These are phyloP conservation scores for Rafetus swinhoei DNA, from an alignment of 2,113 vertebrate species.

Conservation along the genomic window DNA sequence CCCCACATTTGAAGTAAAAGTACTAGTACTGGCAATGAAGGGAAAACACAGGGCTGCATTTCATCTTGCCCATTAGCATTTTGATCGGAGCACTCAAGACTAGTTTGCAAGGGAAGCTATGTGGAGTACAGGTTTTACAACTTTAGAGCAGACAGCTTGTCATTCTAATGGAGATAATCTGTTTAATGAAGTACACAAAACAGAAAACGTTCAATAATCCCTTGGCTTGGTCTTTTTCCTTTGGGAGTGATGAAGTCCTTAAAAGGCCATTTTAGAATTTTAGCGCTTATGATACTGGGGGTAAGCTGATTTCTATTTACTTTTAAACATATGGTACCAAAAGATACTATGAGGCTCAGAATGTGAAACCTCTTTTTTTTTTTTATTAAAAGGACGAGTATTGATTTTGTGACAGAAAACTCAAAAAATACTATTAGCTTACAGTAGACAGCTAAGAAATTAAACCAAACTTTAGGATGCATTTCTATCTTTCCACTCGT, in stretches of 20 bases:
- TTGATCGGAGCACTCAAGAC: slow-evolving; percentile 4
- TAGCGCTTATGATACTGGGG: background rate
- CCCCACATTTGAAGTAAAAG: slow-evolving; percentile 13
- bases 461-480: background rate
- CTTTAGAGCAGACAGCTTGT: background rate
- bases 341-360: background rate
- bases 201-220: background rate
- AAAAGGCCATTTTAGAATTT: background rate
- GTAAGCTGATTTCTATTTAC: background rate
- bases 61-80: background rate
- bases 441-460: background rate
- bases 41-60: slow-evolving; percentile 40
- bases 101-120: slow-evolving; percentile 21
- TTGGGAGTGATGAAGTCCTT: background rate
- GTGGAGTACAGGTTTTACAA: slow-evolving; percentile 14
- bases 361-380: background rate
- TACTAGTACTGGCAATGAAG: slow-evolving; percentile 42
- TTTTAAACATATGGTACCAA: background rate
- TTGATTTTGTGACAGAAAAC: background rate
- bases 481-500: background rate
- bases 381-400: no score
- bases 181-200: background rate
- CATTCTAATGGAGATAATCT: slow-evolving; percentile 21
- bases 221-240: slow-evolving; percentile 1
- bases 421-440: background rate